Evolutionary conservation across 2,888 invertebrate species (phyloP), one percentile per base, ranked within the genome.

Genomic region (Dicyrtomina minuta): DNA sequence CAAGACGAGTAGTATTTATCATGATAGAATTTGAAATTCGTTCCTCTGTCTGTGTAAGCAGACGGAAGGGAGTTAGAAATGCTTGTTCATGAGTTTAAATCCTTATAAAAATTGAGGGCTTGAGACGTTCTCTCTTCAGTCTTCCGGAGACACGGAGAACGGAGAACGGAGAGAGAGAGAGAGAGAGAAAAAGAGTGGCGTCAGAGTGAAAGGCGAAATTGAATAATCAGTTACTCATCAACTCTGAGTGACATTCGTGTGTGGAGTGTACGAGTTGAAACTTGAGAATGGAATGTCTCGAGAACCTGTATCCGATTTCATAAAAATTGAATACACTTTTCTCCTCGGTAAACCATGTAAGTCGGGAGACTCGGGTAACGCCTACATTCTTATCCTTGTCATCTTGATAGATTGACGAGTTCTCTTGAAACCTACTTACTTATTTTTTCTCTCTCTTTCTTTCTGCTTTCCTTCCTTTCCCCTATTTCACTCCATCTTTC

Each of bases 351-450:
- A 26, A 56, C 24, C 56, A 24, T 27, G 15, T 12, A 8, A 33
- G 33, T 33, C 4, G 33, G 8, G 8, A 8, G 4, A 33, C 33
- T 33, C 33, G 10, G 49, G 49, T 33, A 27, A 58, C 33, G 46
- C 49, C 44, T 51, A 39, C 24, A 55, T 59, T 49, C 59, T 67
- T 70, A 70, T 70, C 66, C 70, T 55, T 70, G 70, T 70, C 70
- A 70, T 66, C 66, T 61, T 70, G 65, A 68, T 61, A 41, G 66
- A 67, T 67, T 56, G 66, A 58, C 56, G 66, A 66, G 46, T 44
- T 26, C 26, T 66, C 58, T 8, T 5, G 4, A 33, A 33, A 33
- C 33, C 33, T 33, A 33, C 33, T 33, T 33, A n/a, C n/a, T n/a
- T n/a, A n/a, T n/a, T 66, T 44, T 13, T 44, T 56, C 41, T n/a